These are phyloP conservation scores for Eupithecia inturbata DNA, from an alignment of 2,888 invertebrate genomes.

Conservation along the genomic window DNA sequence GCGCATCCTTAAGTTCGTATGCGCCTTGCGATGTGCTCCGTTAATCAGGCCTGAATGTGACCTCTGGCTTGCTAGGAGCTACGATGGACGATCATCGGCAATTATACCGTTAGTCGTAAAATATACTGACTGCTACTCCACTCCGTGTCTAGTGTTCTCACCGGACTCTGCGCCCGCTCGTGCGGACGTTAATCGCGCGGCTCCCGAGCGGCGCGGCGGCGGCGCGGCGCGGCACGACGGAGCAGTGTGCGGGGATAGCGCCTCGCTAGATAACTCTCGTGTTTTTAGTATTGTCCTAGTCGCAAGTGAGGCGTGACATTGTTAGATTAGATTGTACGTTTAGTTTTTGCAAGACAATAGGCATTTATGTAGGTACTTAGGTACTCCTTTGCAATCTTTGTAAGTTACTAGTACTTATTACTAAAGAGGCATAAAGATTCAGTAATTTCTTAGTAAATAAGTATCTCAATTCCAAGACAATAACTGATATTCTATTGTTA, in stretches of 20 bases:
- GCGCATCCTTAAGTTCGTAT: no score
- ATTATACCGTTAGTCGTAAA: no score
- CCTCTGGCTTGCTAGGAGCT: no score
- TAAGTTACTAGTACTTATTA: no score
- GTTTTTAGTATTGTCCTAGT: neutral
- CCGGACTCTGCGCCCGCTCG: slow-evolving; percentile 4
- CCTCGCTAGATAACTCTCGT: neutral
- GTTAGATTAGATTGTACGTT: neutral
- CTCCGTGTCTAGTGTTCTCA: neutral
- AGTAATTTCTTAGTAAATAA: neutral
- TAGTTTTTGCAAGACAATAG: neutral
- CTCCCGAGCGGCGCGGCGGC: no score
- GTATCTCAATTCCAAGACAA: neutral
- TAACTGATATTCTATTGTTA: neutral
- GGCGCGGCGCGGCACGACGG: no score
- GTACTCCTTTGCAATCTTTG: no score
- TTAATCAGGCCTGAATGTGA: no score
- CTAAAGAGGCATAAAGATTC: neutral
- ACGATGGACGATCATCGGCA: neutral
- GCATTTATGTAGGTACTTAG: no score
- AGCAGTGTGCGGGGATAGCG: slow-evolving; percentile 12
- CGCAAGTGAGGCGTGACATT: neutral
- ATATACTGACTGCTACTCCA: neutral
- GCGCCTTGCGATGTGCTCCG: no score
- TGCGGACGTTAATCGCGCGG: slow-evolving; percentile 23